Evolutionary conservation across 30 jellyfish, hydroid and myxozoan species (phyloP), one percentile per base, ranked within the genome.

Genomic region (Turritopsis dohrnii): DNA sequence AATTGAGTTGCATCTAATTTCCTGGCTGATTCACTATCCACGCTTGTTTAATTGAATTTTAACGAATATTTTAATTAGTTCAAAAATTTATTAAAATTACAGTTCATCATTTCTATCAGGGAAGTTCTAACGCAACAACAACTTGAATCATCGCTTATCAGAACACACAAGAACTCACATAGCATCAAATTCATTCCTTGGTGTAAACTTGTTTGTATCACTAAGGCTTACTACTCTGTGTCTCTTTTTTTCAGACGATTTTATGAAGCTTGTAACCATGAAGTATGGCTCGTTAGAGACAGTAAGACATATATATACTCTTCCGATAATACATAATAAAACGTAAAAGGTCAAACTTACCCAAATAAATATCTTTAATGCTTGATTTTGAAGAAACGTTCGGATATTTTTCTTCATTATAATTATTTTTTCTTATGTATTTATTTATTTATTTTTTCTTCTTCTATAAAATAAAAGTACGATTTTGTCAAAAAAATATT

Each of bases 341-440:
- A 22, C 4, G 52, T 23, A n/a, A 21, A 75, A 24, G 54, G 25
- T 25, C 23, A 53, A 9, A 53, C 87, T 80, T 80, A 80, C 87
- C 87, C 83, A 80, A 0, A 80, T 28, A 28, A 80, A 28, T 65
- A 69, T 80, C 81, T 80, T 80, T 53, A 80, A 80, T 20, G 71
- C 65, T 19, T 80, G 76, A 80, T 80, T 80, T 80, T 80, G 87
- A 23, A 80, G 60, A 29, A 80, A 21, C 20, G 87, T 28, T 22
- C 87, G 80, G 8, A 80, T 80, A 80, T 80, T 80, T 80, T 28
- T 28, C 31, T 76, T 76, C 87, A 80, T 80, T 31, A 0, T 60
- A n/a, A 8, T 69, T 69, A 16, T 69, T 69, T 69, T 41, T 41
- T 3, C 13, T 41, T 41, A 41, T 41, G 9, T 13, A 3, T 41